Conservation (phyloP, 2,797 vertebrate genomes). For the Orestias chungarensis region DNA sequence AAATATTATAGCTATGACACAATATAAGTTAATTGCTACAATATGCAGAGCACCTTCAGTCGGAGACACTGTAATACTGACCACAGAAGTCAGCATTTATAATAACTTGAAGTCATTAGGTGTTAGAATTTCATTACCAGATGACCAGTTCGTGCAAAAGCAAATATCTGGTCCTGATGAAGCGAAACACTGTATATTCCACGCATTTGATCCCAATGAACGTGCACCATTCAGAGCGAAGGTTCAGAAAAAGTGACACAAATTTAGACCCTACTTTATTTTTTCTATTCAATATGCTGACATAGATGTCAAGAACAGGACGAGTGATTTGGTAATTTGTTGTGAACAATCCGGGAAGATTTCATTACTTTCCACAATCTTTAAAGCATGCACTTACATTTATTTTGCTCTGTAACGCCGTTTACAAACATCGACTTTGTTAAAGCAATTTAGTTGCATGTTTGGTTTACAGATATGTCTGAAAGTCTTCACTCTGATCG, state of each 20-base stretch:
- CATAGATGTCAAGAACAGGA: too few species aligned
- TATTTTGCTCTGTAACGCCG: not conserved
- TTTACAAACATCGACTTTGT: not conserved
- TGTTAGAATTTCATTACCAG: not conserved
- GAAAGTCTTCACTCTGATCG: conserved; percentile 24
- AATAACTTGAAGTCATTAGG: not conserved
- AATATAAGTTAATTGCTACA: not conserved
- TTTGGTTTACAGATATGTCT: conserved; percentile 29
- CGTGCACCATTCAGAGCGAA: not conserved
- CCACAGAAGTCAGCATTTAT: too few species aligned
- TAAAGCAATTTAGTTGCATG: conserved; percentile 4
- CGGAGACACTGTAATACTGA: too few species aligned
- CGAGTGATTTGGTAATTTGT: too few species aligned
- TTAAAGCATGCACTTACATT: not conserved
- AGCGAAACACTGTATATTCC: not conserved
- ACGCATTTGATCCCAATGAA: not conserved
- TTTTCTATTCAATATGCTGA: too few species aligned
- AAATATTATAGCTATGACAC: not conserved
- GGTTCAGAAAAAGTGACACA: too few species aligned
- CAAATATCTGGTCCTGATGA: not conserved
- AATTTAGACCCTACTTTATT: too few species aligned
- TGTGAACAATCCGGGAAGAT: not conserved
- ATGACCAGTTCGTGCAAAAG: not conserved
- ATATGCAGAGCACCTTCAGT: too few species aligned
- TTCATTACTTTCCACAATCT: not conserved